Base-by-base conservation (phyloP, 2,888 invertebrate genomes). In the Parapristionchus giblindavisi region DNA sequence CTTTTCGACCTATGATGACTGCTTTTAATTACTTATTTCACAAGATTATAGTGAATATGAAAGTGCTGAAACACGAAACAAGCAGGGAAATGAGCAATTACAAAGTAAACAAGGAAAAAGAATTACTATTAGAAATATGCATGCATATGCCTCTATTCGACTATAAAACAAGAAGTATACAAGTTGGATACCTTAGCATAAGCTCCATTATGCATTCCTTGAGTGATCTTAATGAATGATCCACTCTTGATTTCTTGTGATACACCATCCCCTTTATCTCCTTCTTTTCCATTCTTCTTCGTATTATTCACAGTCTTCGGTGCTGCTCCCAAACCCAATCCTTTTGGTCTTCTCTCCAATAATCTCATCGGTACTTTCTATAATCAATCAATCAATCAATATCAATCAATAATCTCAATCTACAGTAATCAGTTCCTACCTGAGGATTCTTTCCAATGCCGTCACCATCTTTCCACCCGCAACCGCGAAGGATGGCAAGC, bases 241-340 rank as follows among this genome's bases (percentile, higher is more conserved):
- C 77, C 78, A 11, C 36, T 63, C 60, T 76, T 79, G 34, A 78
- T 78, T 32, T 80, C 80, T 27, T 73, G 76, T 36, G 54, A 29
- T 0, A 77, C 52, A 2, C 51, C 76, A 36, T 80, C 63, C 4
- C 14, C 43, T 63, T 56, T 65, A 21, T 76, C 61, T 74, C 78
- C 56, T 5, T 60, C 73, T 43, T 73, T 75, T 40, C 36, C 72
- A 3, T 27, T 43, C 48, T 76, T 78, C 68, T 79, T 76, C 11
- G 56, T 54, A 17, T 11, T 11, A 38, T 73, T 36, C 40, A 52
- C 71, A 24, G 48, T 73, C 51, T 77, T 75, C 84, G 85, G 81
- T 86, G 93, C 94, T 1, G 96, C 97, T 1, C 98, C 98, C 8
- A 98, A 90, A 0, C 97, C 97, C 89, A 98, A 91, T 2, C 97